Base-by-base conservation (phyloP, 2,888 invertebrate species). In the Microplitis deprimator region DNA sequence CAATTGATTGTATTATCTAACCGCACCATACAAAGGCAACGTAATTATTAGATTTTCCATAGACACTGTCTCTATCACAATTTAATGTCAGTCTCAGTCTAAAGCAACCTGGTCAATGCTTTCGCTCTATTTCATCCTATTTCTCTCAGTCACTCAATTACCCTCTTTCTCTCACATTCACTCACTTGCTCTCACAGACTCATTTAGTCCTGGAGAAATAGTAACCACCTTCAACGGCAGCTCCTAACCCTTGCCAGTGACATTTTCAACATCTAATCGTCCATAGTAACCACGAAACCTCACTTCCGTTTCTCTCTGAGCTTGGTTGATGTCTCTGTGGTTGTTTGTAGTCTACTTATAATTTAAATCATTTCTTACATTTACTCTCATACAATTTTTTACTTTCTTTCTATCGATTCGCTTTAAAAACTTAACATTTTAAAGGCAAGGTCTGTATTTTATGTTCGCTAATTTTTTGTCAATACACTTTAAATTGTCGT, bases 241-340 rank as follows among this genome's bases (percentile, higher is more conserved):
- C 39, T 17, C 59, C 75, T 59, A 68, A 75, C 75, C 70, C 72
- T 75, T 78, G 78, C 67, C 69, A 65, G 72, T 79, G 77, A 79
- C 79, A 77, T 79, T 79, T 65, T 69, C 72, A 59, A 39, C 72
- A 75, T 75, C 77, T 75, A 79, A 79, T 79, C 79, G 79, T 72
- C 75, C 68, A 71, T 75, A 20, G 41, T 41, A 74, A 73, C 76
- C 68, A 71, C 73, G 70, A 74, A 77, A 74, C 69, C 69, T 69
- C 70, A 59, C 17, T 61, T 62, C 10, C 50, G 59, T 79, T 71
- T 70, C 60, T 3, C 59, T 59, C 67, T 67, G 7, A 39, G n/a
- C 61, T 71, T 41, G 13, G 69, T 69, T 69, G 69, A 50, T 50
- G 50, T 69, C 16, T 59, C 40, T 40, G 50, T 16, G 40, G 41